These are phyloP conservation scores for Oryzias curvinotus DNA, from an alignment of 2,113 vertebrate species.

Conservation along the genomic window DNA sequence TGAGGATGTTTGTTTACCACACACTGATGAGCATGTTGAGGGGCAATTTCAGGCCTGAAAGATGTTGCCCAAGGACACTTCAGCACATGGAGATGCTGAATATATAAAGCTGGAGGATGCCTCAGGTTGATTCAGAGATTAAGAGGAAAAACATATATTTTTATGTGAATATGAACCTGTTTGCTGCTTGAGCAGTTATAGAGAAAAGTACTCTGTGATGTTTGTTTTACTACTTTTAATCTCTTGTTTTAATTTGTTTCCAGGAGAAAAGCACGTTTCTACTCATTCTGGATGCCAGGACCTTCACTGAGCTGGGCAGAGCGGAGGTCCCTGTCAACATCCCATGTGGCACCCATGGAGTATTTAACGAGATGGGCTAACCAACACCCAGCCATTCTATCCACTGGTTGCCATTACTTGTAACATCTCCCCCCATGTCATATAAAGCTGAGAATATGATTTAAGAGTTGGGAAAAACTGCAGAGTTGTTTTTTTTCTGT, in stretches of 20 bases:
- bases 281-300: conserved; percentile 88
- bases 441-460: conserved; percentile 20
- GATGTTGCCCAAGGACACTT: background rate
- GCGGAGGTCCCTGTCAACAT: conserved; percentile 87
- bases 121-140: too few species aligned
- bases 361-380: conserved; percentile 74
- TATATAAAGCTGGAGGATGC: background rate
- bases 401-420: conserved; percentile 23
- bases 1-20: background rate
- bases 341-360: conserved; percentile 88
- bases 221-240: conserved; percentile 3
- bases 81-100: background rate
- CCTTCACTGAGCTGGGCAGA: conserved; percentile 86
- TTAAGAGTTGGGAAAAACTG: conserved; percentile 18
- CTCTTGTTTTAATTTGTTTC: conserved; percentile 36
- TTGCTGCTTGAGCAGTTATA: background rate
- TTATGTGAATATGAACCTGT: background rate
- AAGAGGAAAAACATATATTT: background rate
- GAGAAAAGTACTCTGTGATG: conserved; percentile 5
- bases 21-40: background rate
- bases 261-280: conserved; percentile 88
- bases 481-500: conserved; percentile 39
- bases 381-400: conserved; percentile 18
- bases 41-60: background rate
- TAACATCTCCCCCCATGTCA: conserved; percentile 17